These are phyloP conservation scores for Merluccius polli DNA, from an alignment of 2,797 vertebrate genomes.

Conservation along the genomic window DNA sequence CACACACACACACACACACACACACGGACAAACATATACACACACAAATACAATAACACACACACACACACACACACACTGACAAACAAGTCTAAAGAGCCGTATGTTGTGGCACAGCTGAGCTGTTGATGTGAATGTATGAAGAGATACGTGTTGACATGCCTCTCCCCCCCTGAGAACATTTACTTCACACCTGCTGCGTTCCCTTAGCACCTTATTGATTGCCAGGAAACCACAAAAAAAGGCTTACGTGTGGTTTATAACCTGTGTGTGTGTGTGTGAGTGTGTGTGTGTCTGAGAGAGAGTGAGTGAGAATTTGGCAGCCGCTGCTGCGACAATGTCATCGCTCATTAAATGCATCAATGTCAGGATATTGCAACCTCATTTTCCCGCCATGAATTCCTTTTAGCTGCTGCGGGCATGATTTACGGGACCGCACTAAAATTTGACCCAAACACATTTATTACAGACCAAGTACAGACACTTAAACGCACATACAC, in stretches of 20 bases:
- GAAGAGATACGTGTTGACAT: constrained; percentile 67
- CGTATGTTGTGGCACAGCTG: constrained; percentile 14
- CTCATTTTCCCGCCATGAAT: constrained; percentile 8
- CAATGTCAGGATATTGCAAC: constrained; percentile 10
- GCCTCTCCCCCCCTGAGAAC: constrained; percentile 64
- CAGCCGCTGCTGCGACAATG: constrained; percentile 27
- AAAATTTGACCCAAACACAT: neutral
- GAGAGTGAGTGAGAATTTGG: constrained; percentile 31
- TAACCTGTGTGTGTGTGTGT: constrained; percentile 46
- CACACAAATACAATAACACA: neutral
- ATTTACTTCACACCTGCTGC: constrained; percentile 68
- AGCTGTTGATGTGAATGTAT: constrained; percentile 39
- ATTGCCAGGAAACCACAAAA: constrained; percentile 57
- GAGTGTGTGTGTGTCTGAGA: constrained; percentile 14
- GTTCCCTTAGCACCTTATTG: constrained; percentile 66
- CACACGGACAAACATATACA: no score
- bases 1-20: neutral
- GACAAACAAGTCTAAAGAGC: neutral
- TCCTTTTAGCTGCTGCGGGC: neutral
- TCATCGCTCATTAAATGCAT: constrained; percentile 25
- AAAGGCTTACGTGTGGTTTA: constrained; percentile 50
- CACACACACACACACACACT: neutral
- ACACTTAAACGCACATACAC: neutral
- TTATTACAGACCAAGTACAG: neutral
- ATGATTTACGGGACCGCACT: neutral